These are phyloP conservation scores for Polydrusus cervinus DNA, from an alignment of 2,888 invertebrate genomes.

Conservation along the genomic window DNA sequence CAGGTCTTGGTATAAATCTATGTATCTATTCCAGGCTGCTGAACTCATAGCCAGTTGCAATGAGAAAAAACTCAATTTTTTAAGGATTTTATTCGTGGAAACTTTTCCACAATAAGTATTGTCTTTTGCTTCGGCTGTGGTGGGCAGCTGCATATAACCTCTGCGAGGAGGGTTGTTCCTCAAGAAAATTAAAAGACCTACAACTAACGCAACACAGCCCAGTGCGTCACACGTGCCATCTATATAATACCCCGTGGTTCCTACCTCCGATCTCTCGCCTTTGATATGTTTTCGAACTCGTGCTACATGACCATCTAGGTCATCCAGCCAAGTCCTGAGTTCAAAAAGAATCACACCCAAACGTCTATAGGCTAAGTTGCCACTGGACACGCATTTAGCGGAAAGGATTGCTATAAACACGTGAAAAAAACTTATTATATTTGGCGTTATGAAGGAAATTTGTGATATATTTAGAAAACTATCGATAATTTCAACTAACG, in stretches of 20 bases:
- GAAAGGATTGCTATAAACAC: slow-evolving; percentile 83
- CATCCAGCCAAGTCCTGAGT: slow-evolving; percentile 87
- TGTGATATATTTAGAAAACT: slow-evolving; percentile 72
- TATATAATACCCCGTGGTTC: slow-evolving; percentile 85
- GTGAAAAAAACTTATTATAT: slow-evolving; percentile 87
- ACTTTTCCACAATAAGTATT: slow-evolving; percentile 79
- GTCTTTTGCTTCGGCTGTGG: slow-evolving; percentile 72
- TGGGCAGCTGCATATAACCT: slow-evolving; percentile 81
- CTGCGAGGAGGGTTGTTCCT: slow-evolving; percentile 83
- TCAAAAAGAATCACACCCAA: slow-evolving; percentile 86
- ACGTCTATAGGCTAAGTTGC: slow-evolving; percentile 81
- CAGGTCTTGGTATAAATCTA: slow-evolving; percentile 85
- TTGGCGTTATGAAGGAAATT: slow-evolving; percentile 81
- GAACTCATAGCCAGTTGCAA: slow-evolving; percentile 85
- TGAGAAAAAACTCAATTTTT: slow-evolving; percentile 79
- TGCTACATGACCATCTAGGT: slow-evolving; percentile 90
- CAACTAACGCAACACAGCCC: slow-evolving; percentile 82
- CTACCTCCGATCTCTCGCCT: slow-evolving; percentile 87
- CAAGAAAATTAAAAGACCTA: slow-evolving; percentile 81
- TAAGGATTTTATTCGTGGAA: slow-evolving; percentile 79
- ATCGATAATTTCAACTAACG: slow-evolving; percentile 84
- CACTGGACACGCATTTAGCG: slow-evolving; percentile 84
- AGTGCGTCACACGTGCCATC: slow-evolving; percentile 88
- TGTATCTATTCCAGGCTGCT: slow-evolving; percentile 88
- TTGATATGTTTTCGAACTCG: slow-evolving; percentile 83